phyloP scores from a whole-genome alignment of 2,797 vertebrate species.

The Cyprinodon diabolis region DNA sequence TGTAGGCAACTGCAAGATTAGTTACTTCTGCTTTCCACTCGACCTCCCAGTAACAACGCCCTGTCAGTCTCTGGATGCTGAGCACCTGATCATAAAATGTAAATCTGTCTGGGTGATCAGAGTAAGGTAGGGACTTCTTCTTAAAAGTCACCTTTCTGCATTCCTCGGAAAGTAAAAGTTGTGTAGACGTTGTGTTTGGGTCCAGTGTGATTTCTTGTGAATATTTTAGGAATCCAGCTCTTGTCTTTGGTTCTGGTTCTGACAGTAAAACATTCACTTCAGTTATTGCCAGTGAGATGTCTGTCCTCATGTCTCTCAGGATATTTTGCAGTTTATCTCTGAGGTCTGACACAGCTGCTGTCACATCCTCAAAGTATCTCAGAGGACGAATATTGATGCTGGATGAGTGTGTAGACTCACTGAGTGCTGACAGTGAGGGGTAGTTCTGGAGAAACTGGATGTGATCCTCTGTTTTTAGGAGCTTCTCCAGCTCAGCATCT shows the following conservation, averaged over 20 bases:
- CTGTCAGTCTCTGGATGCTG: background rate
- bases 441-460: conserved; percentile 12
- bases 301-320: too few relatives aligned
- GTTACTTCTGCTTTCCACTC: background rate
- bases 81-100: background rate
- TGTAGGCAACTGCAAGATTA: background rate
- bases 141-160: background rate
- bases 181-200: background rate
- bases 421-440: background rate
- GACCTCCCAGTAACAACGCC: conserved; percentile 5
- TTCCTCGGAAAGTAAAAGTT: background rate
- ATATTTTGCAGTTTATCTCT: too few relatives aligned
- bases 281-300: too few relatives aligned
- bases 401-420: background rate
- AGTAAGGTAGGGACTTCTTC: background rate
- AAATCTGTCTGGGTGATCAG: conserved; percentile 10
- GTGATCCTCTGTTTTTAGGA: conserved; percentile 14
- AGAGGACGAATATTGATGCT: too few relatives aligned
- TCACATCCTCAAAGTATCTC: too few relatives aligned
- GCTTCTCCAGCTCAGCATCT: background rate
- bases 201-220: background rate
- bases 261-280: background rate
- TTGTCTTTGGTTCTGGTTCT: conserved; percentile 5
- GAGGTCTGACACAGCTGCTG: too few relatives aligned
- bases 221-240: background rate